phyloP scores from a whole-genome alignment of 1,140 invertebrate genomes.

The Trypoxylus dichotomus region DNA sequence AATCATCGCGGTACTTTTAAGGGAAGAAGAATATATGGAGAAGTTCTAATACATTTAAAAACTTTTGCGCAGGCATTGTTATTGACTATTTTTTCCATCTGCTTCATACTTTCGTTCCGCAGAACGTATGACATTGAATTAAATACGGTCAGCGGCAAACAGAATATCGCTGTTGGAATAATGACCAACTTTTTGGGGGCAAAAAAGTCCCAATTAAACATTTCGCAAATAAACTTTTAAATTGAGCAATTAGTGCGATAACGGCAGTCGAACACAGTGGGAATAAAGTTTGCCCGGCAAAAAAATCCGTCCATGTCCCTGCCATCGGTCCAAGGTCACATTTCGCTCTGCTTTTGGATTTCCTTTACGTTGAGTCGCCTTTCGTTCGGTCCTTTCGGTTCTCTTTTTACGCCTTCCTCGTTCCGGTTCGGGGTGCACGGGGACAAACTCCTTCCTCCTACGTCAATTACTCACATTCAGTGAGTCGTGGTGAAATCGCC shows the following conservation, averaged over 20 bases:
- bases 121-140: not conserved
- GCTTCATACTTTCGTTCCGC: not conserved
- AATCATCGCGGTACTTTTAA: too few species aligned
- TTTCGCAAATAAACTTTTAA: conserved; percentile 22
- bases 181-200: not conserved
- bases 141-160: not conserved
- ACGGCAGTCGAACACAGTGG: not conserved
- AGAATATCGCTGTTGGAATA: not conserved
- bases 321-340: conserved; percentile 20
- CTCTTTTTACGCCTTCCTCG: not conserved
- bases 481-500: not conserved
- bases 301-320: conserved; percentile 11
- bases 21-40: too few species aligned
- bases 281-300: not conserved
- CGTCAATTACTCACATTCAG: conserved; percentile 7
- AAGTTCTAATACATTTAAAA: too few species aligned
- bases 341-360: not conserved
- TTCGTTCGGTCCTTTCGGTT: not conserved
- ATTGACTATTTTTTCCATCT: not conserved
- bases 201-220: conserved; percentile 17
- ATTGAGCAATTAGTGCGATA: conserved; percentile 14
- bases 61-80: too few species aligned
- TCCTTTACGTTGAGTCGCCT: not conserved
- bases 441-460: not conserved
- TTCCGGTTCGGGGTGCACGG: not conserved